phyloP scores from a whole-genome alignment of 2,888 invertebrate species.

The Melanargia galathea region DNA sequence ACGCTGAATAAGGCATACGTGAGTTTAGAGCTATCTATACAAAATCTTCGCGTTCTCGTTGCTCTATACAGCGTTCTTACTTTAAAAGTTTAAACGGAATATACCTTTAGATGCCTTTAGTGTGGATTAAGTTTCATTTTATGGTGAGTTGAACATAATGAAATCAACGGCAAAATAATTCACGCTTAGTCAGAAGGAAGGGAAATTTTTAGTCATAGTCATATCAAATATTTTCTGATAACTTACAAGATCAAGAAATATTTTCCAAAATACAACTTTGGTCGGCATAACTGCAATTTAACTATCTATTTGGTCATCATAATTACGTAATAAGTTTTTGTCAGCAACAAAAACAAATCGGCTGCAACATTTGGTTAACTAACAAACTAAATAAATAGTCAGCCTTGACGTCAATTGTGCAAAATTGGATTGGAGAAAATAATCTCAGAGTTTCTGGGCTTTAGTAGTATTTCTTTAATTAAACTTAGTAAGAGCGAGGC shows the following conservation, averaged over 20 bases:
- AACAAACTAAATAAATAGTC: too few species aligned
- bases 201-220: background rate
- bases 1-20: constrained; percentile 35
- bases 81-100: constrained; percentile 9
- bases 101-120: background rate
- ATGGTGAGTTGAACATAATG: background rate
- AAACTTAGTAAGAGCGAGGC: constrained; percentile 11
- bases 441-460: background rate
- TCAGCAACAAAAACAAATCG: too few species aligned
- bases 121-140: background rate
- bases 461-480: constrained; percentile 4
- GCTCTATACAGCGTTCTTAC: constrained; percentile 1
- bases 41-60: constrained; percentile 10
- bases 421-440: background rate
- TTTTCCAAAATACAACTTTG: too few species aligned
- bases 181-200: background rate
- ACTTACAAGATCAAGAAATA: too few species aligned
- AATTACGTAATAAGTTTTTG: too few species aligned
- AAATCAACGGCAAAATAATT: background rate
- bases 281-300: too few species aligned
- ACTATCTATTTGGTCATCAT: too few species aligned
- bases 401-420: background rate
- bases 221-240: background rate
- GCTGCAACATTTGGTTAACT: too few species aligned
- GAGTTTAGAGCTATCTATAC: constrained; percentile 19